Base-by-base conservation (phyloP, 92 coral and sea anemone genomes). In the Palythoa grandis region DNA sequence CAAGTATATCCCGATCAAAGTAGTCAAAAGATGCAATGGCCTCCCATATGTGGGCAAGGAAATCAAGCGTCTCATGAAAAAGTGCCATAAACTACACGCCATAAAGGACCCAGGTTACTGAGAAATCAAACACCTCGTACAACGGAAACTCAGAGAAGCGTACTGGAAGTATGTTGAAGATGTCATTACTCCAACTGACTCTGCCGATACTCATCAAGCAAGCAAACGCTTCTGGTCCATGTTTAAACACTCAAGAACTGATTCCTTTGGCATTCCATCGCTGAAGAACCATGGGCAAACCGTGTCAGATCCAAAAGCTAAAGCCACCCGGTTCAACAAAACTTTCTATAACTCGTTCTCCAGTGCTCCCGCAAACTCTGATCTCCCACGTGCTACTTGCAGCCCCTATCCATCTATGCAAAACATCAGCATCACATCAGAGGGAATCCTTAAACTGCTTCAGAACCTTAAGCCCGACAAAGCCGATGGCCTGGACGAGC, bases 1-100 rank as follows among this genome's bases (percentile, higher is more conserved):
- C 75, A 66, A 82, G 71, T 82, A 13, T 23, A 82, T 82, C 35
- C 86, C 76, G 17, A 13, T 12, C 23, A 82, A 68, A 82, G n/a
- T 16, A 1, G 63, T n/a, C n/a, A 47, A 48, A 38, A 73, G 58
- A 73, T 8, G 47, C 14, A 40, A 40, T 40, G 47, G 47, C 47
- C 47, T 40, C 47, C 47, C 47, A 40, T 40, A 40, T 5, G 47
- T 40, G 47, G 47, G 5, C 47, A 40, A 40, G 5, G 47, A 40
- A 40, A 2, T 40, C 47, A 40, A 40, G 47, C 47, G 47, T 5
- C 47, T 40, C 47, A 40, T 40, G 47, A 40, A 40, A 5, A 40
- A 40, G 19, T 4, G 1, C 74, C 10, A 57, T 5, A 19, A 15
- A 54, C 13, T 9, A 54, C 60, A 54, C 13, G 60, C 13, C 12